Percentiles rank a stretch among this genome's conserved stretches.
These are phyloP conservation scores for Neosilurus hyrtlii DNA, from an alignment of 2,797 vertebrate species.

Conservation along the genomic window DNA sequence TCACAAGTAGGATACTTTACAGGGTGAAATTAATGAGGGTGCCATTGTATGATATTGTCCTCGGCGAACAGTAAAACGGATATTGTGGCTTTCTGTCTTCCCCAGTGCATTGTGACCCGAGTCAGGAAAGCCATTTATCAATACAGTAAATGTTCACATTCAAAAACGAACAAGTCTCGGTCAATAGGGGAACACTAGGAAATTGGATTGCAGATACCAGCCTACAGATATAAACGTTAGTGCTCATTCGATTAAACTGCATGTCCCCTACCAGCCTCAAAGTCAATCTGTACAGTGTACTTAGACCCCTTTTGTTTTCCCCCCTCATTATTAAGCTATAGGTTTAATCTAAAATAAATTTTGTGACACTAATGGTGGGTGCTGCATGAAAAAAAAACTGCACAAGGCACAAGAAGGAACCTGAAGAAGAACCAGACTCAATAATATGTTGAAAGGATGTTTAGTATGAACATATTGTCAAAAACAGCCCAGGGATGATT, in stretches of 20 bases:
- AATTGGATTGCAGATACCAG: constrained; percentile 25
- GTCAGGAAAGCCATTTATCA: constrained; percentile 45
- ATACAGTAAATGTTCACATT: constrained; percentile 41
- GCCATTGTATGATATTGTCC: constrained; percentile 55
- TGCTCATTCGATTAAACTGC: constrained; percentile 18
- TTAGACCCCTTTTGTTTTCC: not conserved
- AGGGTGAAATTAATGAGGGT: constrained; percentile 63
- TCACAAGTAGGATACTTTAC: constrained; percentile 55
- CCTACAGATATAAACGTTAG: constrained; percentile 20
- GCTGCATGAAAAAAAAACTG: not conserved
- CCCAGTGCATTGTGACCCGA: constrained; percentile 34
- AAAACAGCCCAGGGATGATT: not conserved
- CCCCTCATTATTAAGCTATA: not conserved
- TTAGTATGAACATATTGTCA: not conserved
- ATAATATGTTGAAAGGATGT: not conserved
- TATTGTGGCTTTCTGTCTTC: constrained; percentile 44
- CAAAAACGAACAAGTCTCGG: constrained; percentile 36
- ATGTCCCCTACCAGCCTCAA: not conserved
- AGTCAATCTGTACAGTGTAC: not conserved
- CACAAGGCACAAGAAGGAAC: not conserved
- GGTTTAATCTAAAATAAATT: not conserved
- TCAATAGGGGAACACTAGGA: constrained; percentile 28
- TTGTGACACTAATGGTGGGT: not conserved
- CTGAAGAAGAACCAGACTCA: not conserved
- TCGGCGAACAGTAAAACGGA: constrained; percentile 48